phyloP scores from a whole-genome alignment of 2,113 vertebrate species.

The Prinia subflava region DNA sequence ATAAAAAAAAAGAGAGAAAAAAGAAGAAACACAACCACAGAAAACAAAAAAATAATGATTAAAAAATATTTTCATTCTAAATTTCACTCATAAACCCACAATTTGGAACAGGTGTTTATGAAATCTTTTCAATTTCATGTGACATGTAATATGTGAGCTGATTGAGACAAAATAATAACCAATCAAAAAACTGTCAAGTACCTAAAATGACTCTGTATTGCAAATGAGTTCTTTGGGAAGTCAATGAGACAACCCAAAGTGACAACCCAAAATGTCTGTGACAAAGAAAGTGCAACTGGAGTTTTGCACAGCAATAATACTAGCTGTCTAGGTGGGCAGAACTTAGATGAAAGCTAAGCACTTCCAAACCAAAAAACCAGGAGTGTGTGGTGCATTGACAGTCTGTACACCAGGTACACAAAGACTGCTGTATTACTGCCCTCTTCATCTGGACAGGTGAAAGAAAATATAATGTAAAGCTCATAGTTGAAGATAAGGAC shows the following conservation, averaged over 20 bases:
- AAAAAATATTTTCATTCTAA: neutral
- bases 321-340: neutral
- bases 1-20: neutral
- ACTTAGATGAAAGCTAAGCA: neutral
- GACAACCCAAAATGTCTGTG: neutral
- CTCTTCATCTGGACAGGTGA: neutral
- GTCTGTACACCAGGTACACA: neutral
- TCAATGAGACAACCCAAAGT: neutral
- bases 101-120: neutral
- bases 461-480: neutral
- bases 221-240: neutral
- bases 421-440: neutral
- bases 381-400: neutral
- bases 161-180: neutral
- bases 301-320: neutral
- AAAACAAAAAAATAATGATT: neutral
- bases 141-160: neutral
- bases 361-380: neutral
- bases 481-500: no score
- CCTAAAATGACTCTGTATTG: neutral
- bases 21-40: neutral
- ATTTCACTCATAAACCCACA: neutral
- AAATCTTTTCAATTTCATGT: neutral
- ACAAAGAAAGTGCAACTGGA: neutral
- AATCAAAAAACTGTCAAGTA: neutral